These are phyloP conservation scores for Aurelia aurita complex sp. Pacific DNA, from an alignment of 30 jellyfish, hydroid and myxozoan genomes.

Conservation along the genomic window DNA sequence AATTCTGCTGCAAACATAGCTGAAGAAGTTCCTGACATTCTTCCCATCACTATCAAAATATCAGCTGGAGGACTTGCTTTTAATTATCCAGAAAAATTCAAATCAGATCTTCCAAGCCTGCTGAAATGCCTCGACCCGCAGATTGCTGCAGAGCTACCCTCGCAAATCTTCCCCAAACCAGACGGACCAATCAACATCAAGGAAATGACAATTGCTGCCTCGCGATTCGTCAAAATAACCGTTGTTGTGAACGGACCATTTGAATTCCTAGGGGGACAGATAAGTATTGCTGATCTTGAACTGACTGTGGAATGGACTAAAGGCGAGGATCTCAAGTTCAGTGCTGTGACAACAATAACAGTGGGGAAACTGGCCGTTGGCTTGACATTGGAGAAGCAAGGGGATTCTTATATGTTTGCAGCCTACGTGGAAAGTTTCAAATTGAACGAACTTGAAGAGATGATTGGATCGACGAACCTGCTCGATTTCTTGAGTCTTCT, in stretches of 20 bases:
- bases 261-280: slow-evolving; percentile 59
- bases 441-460: slow-evolving; percentile 22
- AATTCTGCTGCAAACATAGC: slow-evolving; percentile 14
- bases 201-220: slow-evolving; percentile 45
- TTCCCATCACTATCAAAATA: slow-evolving; percentile 45
- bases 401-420: slow-evolving; percentile 5
- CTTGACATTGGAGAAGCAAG: slow-evolving; percentile 32
- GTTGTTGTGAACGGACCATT: slow-evolving; percentile 62
- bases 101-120: slow-evolving; percentile 68
- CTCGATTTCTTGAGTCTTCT: not conserved
- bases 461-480: slow-evolving; percentile 11
- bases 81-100: slow-evolving; percentile 59
- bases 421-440: slow-evolving; percentile 27
- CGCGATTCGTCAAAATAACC: slow-evolving; percentile 34
- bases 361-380: slow-evolving; percentile 55
- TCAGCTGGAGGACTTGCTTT: slow-evolving; percentile 55
- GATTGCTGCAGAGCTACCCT: slow-evolving; percentile 66
- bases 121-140: slow-evolving; percentile 69
- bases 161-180: slow-evolving; percentile 60
- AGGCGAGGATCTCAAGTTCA: slow-evolving; percentile 35
- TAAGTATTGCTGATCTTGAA: slow-evolving; percentile 45
- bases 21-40: slow-evolving; percentile 51
- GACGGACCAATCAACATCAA: slow-evolving; percentile 61
- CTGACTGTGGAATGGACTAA: slow-evolving; percentile 36
- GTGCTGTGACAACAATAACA: slow-evolving; percentile 52